Evolutionary conservation across 2,797 vertebrate species (phyloP).

Genomic region (Petrocephalus sullivani): DNA sequence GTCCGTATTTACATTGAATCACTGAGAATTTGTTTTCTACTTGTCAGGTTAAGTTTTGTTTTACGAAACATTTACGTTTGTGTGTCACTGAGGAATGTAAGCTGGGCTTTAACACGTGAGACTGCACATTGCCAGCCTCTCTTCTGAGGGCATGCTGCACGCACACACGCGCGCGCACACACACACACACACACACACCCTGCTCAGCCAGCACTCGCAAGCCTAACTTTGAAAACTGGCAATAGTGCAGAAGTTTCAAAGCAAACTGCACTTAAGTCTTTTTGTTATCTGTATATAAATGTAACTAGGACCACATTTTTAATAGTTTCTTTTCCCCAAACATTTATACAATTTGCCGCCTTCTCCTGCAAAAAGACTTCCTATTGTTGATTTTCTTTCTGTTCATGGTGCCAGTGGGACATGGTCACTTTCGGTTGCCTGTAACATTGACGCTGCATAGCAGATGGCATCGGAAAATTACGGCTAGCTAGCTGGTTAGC

Average conservation of each 20-base stretch:
- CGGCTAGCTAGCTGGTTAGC: background rate
- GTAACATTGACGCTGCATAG: background rate
- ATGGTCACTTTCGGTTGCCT: background rate
- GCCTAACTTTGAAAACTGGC: background rate
- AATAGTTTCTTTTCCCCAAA: background rate
- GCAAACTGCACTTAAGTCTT: background rate
- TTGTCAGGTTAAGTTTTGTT: background rate
- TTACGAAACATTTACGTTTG: background rate
- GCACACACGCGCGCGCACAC: background rate
- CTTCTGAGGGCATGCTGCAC: background rate
- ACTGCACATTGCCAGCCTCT: background rate
- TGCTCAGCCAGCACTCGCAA: background rate
- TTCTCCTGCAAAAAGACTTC: background rate
- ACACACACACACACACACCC: background rate
- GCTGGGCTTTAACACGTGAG: background rate
- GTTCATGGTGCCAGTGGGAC: background rate
- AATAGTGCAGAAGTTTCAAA: background rate
- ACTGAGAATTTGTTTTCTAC: background rate
- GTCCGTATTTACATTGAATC: background rate
- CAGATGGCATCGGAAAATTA: background rate
- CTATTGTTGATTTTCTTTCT: background rate
- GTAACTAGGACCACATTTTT: background rate
- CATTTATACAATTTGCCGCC: background rate
- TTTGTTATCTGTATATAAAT: background rate
- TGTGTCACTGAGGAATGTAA: background rate